Evolutionary conservation across 2,797 vertebrate species (phyloP).

Genomic region (Xenops minutus): DNA sequence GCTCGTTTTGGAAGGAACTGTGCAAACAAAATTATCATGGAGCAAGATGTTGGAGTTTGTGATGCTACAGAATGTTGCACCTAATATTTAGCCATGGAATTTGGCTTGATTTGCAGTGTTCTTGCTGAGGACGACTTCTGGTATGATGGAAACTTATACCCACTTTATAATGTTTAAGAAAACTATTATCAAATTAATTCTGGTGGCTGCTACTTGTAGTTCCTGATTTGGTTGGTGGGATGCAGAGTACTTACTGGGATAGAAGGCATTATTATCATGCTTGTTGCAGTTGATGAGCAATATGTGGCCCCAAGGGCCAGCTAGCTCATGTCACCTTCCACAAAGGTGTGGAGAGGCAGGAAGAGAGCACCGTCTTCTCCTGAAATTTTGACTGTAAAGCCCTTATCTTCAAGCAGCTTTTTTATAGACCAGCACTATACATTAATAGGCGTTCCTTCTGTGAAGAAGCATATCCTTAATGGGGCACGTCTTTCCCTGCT

Average conservation of each 20-base stretch:
- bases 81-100: neutral
- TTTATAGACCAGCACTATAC: neutral
- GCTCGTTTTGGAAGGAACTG: neutral
- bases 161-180: neutral
- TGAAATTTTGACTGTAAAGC: neutral
- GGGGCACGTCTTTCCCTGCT: neutral
- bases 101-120: neutral
- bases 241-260: neutral
- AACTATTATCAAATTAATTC: neutral
- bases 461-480: neutral
- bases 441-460: neutral
- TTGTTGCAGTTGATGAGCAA: neutral
- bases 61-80: neutral
- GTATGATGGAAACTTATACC: neutral
- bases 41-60: neutral
- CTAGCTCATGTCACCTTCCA: neutral
- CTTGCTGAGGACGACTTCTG: neutral
- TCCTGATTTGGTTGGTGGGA: neutral
- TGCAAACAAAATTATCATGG: neutral
- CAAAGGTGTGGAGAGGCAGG: fast-evolving
- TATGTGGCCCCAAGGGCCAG: neutral
- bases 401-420: neutral
- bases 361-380: neutral
- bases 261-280: neutral
- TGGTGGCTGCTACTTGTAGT: neutral